Evolutionary conservation across 2,113 vertebrate species (phyloP).

Genomic region (Psilopogon haemacephalus): DNA sequence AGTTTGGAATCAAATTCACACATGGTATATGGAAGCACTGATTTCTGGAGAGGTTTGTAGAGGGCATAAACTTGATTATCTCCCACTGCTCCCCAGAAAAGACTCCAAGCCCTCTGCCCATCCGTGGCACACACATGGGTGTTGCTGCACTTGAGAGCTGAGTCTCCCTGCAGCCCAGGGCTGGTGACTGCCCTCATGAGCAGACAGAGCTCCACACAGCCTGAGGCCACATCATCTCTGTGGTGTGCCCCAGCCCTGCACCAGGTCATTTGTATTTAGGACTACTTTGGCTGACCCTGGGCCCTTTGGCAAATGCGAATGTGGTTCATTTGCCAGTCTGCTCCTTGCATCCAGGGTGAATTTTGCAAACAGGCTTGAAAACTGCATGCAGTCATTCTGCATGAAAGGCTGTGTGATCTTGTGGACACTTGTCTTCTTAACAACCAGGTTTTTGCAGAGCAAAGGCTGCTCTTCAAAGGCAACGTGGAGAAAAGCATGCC

Average conservation of each 20-base stretch:
- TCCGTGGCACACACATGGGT: rapidly evolving
- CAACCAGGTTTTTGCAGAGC: background rate
- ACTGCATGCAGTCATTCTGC: rapidly evolving
- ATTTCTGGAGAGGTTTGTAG: background rate
- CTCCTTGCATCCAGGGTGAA: background rate
- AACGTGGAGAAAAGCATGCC: background rate
- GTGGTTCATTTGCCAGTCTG: background rate
- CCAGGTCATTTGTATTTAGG: background rate
- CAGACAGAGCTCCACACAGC: rapidly evolving
- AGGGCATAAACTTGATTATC: background rate
- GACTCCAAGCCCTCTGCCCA: rapidly evolving
- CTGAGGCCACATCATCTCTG: rapidly evolving
- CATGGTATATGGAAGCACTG: background rate
- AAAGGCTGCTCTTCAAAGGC: background rate
- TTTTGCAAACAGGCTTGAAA: background rate
- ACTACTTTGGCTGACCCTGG: background rate
- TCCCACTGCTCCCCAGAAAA: background rate
- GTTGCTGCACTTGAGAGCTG: background rate
- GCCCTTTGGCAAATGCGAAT: background rate
- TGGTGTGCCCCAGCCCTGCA: background rate
- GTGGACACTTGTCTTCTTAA: background rate
- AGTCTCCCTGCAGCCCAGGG: background rate
- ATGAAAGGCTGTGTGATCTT: background rate
- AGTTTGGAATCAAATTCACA: background rate
- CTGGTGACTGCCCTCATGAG: no score